Evolutionary conservation across 2,888 invertebrate genomes (phyloP), one percentile per base, ranked within the genome.

Genomic region (Scaptomyza flava): DNA sequence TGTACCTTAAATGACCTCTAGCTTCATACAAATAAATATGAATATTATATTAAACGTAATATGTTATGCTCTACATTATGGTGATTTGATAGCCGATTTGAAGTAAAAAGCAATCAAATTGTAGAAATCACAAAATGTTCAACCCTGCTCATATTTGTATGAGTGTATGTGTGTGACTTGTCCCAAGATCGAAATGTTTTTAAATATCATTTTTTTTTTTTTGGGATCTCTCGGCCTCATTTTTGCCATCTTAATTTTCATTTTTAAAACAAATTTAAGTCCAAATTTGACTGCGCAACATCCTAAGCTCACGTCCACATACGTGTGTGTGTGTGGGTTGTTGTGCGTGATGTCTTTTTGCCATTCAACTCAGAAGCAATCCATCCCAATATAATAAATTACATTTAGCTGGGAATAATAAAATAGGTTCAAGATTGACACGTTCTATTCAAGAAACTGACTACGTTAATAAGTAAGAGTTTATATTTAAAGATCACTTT

Each of bases 1-100:
- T 50, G 76, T 68, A 59, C 72, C 72, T 68, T 71, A 79, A 89
- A 83, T 89, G 77, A 83, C 79, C 81, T 84, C 81, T 85, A 82
- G 89, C 82, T 79, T 72, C 82, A 83, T 87, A 84, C 90, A 84
- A 90, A 86, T 81, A 82, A 89, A 85, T 43, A 66, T 56, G 51
- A 38, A 62, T 53, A 65, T 66, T 57, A 66, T 70, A 57, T 70
- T 20, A 52, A 53, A 52, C 59, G 51, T 60, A 52, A 64, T 64
- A 4, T 27, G 42, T 43, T 23, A n/a, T 20, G 23, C 45, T 33
- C 33, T 8, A 23, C 9, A 20, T 20, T 20, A 17, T 33, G 48
- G 20, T 34, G 34, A 48, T 33, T 33, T 20, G 34, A 34, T 23
- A n/a, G 50, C 20, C 34, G 9, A 20, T 23, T 34, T 34, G 2